Percentiles rank a stretch among this genome's conserved stretches.
Conservation (phyloP, 2,888 invertebrate genomes). For the Dromius quadrimaculatus region DNA sequence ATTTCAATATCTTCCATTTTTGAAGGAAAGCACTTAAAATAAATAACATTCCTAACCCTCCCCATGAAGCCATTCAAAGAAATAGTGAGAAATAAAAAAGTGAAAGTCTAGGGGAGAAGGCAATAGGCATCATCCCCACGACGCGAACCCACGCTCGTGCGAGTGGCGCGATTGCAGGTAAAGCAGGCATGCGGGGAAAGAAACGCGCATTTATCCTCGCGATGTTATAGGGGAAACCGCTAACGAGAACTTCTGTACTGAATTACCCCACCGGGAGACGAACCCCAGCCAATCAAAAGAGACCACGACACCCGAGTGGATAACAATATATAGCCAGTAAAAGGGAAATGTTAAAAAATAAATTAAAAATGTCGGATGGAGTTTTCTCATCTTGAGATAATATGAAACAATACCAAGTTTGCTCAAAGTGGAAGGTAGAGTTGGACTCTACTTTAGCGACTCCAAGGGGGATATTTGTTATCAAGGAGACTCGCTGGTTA, state of each 20-base stretch:
- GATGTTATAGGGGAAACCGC: conserved; percentile 49
- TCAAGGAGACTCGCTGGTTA: too few species aligned
- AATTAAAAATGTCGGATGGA: conserved; percentile 48
- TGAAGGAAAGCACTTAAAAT: conserved; percentile 7
- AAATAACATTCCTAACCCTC: conserved; percentile 17
- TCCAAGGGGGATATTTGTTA: too few species aligned
- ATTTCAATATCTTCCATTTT: too few species aligned
- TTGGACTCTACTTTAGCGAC: too few species aligned
- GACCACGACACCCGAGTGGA: conserved; percentile 50
- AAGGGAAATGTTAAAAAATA: conserved; percentile 51
- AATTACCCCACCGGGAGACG: conserved; percentile 48
- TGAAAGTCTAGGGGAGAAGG: conserved; percentile 8
- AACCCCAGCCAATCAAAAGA: conserved; percentile 51
- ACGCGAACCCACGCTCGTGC: neutral
- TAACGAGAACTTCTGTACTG: conserved; percentile 49
- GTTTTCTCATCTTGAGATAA: conserved; percentile 34
- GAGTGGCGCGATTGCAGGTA: conserved; percentile 29
- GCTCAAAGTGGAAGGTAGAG: too few species aligned
- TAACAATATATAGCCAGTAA: conserved; percentile 49
- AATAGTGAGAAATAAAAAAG: conserved; percentile 31
- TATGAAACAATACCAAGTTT: conserved; percentile 42
- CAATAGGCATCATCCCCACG: conserved; percentile 14
- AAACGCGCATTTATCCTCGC: conserved; percentile 21
- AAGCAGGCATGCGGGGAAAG: neutral
- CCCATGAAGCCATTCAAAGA: conserved; percentile 10